Conservation (phyloP, 2,113 vertebrate genomes). For the Nothoprocta perdicaria region DNA sequence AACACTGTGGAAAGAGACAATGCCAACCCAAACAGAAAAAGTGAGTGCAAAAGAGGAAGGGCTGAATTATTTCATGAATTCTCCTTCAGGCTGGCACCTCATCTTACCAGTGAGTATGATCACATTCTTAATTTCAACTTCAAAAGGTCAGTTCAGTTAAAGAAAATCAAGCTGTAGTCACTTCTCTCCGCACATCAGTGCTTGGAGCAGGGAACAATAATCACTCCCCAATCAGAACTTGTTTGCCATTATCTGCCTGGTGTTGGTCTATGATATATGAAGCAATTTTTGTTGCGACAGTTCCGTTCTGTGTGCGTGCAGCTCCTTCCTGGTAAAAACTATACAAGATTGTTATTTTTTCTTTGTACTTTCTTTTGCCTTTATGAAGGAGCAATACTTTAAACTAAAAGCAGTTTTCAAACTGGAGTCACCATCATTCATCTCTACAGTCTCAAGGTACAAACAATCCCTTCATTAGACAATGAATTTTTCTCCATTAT, state of each 20-base stretch:
- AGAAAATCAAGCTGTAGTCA: constrained; percentile 30
- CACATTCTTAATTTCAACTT: constrained; percentile 31
- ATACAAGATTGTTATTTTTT: not conserved
- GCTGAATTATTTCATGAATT: not conserved
- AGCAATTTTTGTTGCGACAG: constrained; percentile 72
- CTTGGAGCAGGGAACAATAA: constrained; percentile 53
- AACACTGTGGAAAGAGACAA: not conserved
- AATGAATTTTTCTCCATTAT: constrained; percentile 65
- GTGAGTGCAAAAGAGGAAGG: not conserved
- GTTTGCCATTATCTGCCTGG: constrained; percentile 68
- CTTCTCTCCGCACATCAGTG: constrained; percentile 10
- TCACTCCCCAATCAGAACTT: constrained; percentile 68
- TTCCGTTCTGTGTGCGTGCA: constrained; percentile 32
- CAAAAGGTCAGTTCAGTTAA: constrained; percentile 27
- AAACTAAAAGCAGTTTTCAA: constrained; percentile 74
- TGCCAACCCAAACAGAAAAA: not conserved
- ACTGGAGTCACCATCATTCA: constrained; percentile 49
- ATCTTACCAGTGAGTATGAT: not conserved
- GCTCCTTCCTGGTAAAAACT: constrained; percentile 48
- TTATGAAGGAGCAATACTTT: constrained; percentile 52
- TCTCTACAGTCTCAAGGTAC: constrained; percentile 43
- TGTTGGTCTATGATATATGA: constrained; percentile 71
- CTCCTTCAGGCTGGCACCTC: constrained; percentile 14
- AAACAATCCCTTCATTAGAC: constrained; percentile 65
- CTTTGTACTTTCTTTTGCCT: not conserved